Evolutionary conservation across 2,113 vertebrate genomes (phyloP), one percentile per base, ranked within the genome.

Genomic region (Oreochromis aureus): DNA sequence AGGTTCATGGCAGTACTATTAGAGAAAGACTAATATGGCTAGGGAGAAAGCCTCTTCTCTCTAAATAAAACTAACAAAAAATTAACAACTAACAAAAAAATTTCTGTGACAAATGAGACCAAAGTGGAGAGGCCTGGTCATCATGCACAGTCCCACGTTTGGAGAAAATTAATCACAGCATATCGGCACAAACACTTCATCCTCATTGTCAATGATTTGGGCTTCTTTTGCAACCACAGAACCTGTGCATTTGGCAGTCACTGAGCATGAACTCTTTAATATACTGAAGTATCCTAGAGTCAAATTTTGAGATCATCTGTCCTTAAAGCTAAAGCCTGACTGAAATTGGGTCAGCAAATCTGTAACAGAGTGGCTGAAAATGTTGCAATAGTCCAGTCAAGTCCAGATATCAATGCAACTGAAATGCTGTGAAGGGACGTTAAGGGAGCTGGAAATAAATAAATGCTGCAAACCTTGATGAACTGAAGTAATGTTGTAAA

Each of bases 61-160:
- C 7, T 69, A 0, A 69, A 41, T 39, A 66, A 39, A 39, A n/a
- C 61, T 66, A 66, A 66, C 19, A 13, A 66, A 39, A 19, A 54
- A 6, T 39, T 24, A 12, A 0, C 1, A 22, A 69, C 63, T 41
- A 69, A 24, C 11, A n/a, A 24, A 0, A 1, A 69, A 11, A 8
- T 5, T 39, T 41, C 19, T 0, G 7, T 0, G 1, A 66, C 61
- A 1, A 41, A 69, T 39, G 63, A 44, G n/a, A 44, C 39, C 69
- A 18, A 46, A 46, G 69, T 7, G 46, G 22, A 73, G 3, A 24
- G 18, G 24, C 46, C 41, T 73, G 69, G 41, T 46, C 0, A 46
- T 73, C 41, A 5, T 30, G 41, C 41, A 27, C 41, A 73, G 41
- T 10, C n/a, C 39, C 39, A 16, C 2, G 0, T 48, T 48, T 19